A percentile compares a stretch with the other conserved stretches of the same genome.
These are phyloP conservation scores for Cabera pusaria DNA, from an alignment of 2,888 invertebrate species.

Conservation along the genomic window DNA sequence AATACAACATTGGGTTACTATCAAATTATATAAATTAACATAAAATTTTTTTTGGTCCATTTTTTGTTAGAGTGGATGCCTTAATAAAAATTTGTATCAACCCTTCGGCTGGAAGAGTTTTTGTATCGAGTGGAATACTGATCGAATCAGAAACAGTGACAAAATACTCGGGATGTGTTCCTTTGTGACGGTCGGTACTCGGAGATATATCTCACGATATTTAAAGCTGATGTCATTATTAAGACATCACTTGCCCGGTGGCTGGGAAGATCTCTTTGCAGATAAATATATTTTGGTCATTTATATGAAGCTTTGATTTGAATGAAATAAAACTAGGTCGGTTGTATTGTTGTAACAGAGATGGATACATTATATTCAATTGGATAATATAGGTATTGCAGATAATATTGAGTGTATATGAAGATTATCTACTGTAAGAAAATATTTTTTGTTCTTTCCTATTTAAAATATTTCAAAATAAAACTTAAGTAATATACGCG, in stretches of 20 bases:
- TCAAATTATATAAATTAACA: slow-evolving; percentile 64
- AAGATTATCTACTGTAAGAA: too few species aligned
- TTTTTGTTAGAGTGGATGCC: slow-evolving; percentile 63
- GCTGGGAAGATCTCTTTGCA: slow-evolving; percentile 62
- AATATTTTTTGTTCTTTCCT: too few species aligned
- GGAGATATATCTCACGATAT: slow-evolving; percentile 76
- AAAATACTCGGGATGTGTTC: slow-evolving; percentile 73
- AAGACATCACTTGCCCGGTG: slow-evolving; percentile 82
- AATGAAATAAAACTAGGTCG: slow-evolving; percentile 42
- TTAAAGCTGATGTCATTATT: slow-evolving; percentile 76
- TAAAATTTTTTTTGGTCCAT: slow-evolving; percentile 35
- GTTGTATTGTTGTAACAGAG: slow-evolving; percentile 36
- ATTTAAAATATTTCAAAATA: too few species aligned
- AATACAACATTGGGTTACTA: slow-evolving; percentile 50
- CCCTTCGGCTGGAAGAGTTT: slow-evolving; percentile 52
- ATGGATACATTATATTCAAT: too few species aligned
- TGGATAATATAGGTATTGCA: too few species aligned
- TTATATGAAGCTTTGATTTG: slow-evolving; percentile 59
- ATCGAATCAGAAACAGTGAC: slow-evolving; percentile 80
- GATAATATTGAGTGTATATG: too few species aligned
- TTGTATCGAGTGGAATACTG: slow-evolving; percentile 56
- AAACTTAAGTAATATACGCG: too few species aligned
- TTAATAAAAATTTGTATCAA: slow-evolving; percentile 67
- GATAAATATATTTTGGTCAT: slow-evolving; percentile 67
- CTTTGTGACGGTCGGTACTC: slow-evolving; percentile 67